phyloP scores from a whole-genome alignment of 1,140 invertebrate species.

The Sinonovacula constricta region DNA sequence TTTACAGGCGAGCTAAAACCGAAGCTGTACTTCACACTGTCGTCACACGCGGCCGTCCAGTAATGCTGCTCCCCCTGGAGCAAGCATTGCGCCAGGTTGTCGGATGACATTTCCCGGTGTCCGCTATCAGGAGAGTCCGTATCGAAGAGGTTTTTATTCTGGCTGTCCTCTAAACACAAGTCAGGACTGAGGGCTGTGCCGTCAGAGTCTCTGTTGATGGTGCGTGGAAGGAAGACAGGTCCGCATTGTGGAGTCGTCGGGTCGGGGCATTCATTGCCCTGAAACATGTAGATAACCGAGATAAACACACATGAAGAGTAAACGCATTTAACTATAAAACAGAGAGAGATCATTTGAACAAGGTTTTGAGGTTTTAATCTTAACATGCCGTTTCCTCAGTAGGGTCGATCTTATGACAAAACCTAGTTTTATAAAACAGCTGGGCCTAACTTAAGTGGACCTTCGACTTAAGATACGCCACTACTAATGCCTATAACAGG shows the following conservation, averaged over 20 bases:
- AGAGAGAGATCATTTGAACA: too few relatives aligned
- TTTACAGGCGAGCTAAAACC: conserved; percentile 35
- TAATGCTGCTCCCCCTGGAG: conserved; percentile 15
- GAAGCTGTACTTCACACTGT: conserved; percentile 37
- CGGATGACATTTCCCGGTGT: conserved; percentile 49
- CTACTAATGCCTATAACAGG: too few relatives aligned
- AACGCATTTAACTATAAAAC: too few relatives aligned
- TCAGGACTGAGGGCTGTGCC: conserved; percentile 6
- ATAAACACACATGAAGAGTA: too few relatives aligned
- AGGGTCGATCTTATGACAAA: too few relatives aligned
- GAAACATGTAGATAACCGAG: background rate
- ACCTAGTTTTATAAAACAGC: too few relatives aligned
- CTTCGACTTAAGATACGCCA: too few relatives aligned
- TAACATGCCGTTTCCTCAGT: too few relatives aligned
- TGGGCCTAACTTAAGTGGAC: too few relatives aligned
- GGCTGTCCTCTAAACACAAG: background rate
- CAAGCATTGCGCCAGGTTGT: conserved; percentile 18
- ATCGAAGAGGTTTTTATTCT: conserved; percentile 25
- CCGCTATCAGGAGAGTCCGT: conserved; percentile 50
- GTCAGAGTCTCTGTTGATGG: conserved; percentile 7
- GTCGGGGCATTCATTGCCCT: conserved; percentile 26
- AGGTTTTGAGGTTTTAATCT: too few relatives aligned
- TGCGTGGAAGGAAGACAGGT: conserved; percentile 33
- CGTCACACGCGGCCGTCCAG: conserved; percentile 27
- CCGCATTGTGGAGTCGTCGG: conserved; percentile 46